These are phyloP conservation scores for Phoenicopterus ruber DNA, from an alignment of 2,113 vertebrate species.

Conservation along the genomic window DNA sequence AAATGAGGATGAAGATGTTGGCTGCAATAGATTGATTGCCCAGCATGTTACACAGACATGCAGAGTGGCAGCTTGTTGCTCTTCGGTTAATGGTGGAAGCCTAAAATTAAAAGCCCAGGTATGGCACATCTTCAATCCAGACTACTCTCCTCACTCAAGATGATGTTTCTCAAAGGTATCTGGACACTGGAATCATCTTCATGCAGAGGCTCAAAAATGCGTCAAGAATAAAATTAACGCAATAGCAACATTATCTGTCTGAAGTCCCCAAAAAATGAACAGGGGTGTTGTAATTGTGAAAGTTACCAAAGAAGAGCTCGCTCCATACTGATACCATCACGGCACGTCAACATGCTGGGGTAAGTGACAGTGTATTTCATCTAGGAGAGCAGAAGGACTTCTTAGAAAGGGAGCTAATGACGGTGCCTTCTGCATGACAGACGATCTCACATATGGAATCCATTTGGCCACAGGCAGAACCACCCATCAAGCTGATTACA, in stretches of 20 bases:
- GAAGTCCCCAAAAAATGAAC: not conserved
- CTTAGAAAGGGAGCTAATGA: not conserved
- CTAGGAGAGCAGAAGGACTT: not conserved
- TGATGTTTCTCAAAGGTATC: not conserved
- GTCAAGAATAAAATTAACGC: not conserved
- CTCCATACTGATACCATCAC: not conserved
- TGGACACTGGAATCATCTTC: not conserved
- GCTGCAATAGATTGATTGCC: not conserved
- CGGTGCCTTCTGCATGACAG: not conserved
- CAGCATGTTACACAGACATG: not conserved
- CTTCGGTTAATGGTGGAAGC: not conserved
- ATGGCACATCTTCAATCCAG: not conserved
- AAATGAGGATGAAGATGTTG: not conserved
- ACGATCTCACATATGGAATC: conserved; percentile 15
- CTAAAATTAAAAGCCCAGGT: not conserved
- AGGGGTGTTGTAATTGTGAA: not conserved
- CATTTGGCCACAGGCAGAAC: conserved; percentile 24
- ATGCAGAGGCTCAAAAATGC: not conserved
- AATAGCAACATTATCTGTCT: not conserved
- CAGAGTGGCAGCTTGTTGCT: not conserved
- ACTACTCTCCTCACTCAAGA: not conserved
- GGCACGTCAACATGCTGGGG: not conserved
- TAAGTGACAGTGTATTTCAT: not conserved
- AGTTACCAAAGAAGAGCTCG: not conserved
- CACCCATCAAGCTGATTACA: not conserved